Evolutionary conservation across 2,113 vertebrate species (phyloP).

Genomic region (Oxygymnocypris stewartii): DNA sequence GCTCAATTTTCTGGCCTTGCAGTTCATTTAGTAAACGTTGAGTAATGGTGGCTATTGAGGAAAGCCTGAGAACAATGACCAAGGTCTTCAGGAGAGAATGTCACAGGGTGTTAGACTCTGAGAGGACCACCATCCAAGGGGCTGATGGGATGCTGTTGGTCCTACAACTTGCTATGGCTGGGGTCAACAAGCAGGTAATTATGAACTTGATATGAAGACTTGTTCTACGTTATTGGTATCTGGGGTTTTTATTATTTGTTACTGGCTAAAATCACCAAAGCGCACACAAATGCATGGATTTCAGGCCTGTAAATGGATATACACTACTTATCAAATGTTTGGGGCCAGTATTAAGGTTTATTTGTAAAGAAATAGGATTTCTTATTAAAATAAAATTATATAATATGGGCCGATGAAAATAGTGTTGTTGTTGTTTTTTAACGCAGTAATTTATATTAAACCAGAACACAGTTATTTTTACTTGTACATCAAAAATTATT

Average conservation of each 20-base stretch:
- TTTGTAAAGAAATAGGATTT: too few relatives aligned
- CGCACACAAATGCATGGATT: not conserved
- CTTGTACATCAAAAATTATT: too few relatives aligned
- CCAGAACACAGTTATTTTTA: too few relatives aligned
- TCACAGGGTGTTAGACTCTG: conserved; percentile 76
- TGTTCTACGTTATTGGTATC: not conserved
- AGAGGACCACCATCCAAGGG: conserved; percentile 87
- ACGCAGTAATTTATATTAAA: too few relatives aligned
- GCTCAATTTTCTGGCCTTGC: not conserved
- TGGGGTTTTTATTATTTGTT: not conserved
- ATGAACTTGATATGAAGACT: not conserved
- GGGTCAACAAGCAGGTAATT: conserved; percentile 87
- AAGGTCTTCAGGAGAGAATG: conserved; percentile 84
- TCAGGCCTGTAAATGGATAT: not conserved
- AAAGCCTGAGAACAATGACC: conserved; percentile 75
- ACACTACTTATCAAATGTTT: not conserved
- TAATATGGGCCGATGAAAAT: too few relatives aligned
- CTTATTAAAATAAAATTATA: too few relatives aligned
- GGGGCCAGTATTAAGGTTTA: not conserved
- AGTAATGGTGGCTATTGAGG: conserved; percentile 65
- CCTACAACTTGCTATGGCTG: conserved; percentile 85
- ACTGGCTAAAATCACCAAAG: not conserved
- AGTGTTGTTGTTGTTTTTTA: too few relatives aligned
- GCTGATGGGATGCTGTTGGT: conserved; percentile 85
- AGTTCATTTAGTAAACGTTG: not conserved